phyloP scores from a whole-genome alignment of 2,888 invertebrate genomes.

The Sminthurinus aureus region DNA sequence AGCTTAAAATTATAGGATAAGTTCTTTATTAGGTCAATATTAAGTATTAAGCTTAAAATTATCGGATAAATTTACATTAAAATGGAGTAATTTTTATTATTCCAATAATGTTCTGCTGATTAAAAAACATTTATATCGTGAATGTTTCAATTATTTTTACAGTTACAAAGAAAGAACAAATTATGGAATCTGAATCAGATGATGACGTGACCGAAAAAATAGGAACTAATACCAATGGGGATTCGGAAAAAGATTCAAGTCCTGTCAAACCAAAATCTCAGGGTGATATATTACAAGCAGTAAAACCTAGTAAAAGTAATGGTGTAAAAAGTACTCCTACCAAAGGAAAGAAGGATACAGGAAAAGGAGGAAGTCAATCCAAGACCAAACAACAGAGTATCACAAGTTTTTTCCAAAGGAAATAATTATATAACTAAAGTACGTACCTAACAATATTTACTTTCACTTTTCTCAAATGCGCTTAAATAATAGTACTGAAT shows the following conservation, averaged over 20 bases:
- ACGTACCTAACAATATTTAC: neutral
- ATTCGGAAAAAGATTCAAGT: neutral
- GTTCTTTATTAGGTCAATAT: too few relatives aligned
- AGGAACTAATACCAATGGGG: constrained; percentile 7
- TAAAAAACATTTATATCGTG: too few relatives aligned
- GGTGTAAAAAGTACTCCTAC: neutral
- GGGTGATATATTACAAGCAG: neutral
- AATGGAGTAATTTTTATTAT: neutral
- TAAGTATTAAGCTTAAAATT: too few relatives aligned
- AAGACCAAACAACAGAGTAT: constrained; percentile 34
- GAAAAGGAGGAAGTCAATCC: neutral
- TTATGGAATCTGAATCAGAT: constrained; percentile 52
- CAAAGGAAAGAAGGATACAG: neutral
- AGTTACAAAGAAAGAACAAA: constrained; percentile 56
- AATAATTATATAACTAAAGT: neutral
- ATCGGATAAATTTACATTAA: neutral
- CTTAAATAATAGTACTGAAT: neutral
- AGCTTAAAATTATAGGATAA: too few relatives aligned
- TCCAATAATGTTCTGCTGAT: too few relatives aligned
- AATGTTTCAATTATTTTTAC: neutral
- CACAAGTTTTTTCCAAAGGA: constrained; percentile 19
- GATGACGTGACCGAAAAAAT: constrained; percentile 22
- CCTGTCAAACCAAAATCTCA: constrained; percentile 14
- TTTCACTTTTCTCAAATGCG: neutral
- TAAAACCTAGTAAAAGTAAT: constrained; percentile 5